These are phyloP conservation scores for Crossoptilon crossoptilon DNA, from an alignment of 2,797 vertebrate genomes.

Conservation along the genomic window DNA sequence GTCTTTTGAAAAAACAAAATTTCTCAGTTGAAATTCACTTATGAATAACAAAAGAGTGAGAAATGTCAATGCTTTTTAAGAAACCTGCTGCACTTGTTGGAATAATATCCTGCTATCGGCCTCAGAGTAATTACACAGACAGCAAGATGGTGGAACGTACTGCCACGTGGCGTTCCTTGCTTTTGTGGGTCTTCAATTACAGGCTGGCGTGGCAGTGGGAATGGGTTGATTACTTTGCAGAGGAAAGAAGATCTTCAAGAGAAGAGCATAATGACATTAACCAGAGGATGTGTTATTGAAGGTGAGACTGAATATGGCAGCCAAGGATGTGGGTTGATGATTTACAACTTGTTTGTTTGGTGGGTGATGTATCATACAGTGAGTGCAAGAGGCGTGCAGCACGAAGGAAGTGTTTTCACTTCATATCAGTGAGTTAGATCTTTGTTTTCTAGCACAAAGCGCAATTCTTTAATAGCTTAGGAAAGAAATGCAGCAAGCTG, in stretches of 20 bases:
- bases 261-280: not conserved
- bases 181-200: not conserved
- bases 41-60: not conserved
- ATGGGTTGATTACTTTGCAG: not conserved
- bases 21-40: not conserved
- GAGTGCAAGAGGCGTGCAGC: not conserved
- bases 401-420: not conserved
- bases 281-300: not conserved
- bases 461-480: not conserved
- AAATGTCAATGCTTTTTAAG: not conserved
- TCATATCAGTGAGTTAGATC: not conserved
- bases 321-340: not conserved
- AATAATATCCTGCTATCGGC: not conserved
- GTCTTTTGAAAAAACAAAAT: constrained; percentile 9
- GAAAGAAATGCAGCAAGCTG: not conserved
- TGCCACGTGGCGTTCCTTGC: not conserved
- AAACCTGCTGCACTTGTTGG: not conserved
- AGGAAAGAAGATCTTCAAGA: not conserved
- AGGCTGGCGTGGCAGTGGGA: not conserved
- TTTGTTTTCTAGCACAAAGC: not conserved
- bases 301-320: not conserved
- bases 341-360: not conserved
- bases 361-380: not conserved
- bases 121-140: not conserved
- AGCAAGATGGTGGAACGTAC: not conserved